Percentiles rank a stretch among this genome's conserved stretches.
Conservation (phyloP, 2,113 vertebrate genomes). For the Nymphicus hollandicus region DNA sequence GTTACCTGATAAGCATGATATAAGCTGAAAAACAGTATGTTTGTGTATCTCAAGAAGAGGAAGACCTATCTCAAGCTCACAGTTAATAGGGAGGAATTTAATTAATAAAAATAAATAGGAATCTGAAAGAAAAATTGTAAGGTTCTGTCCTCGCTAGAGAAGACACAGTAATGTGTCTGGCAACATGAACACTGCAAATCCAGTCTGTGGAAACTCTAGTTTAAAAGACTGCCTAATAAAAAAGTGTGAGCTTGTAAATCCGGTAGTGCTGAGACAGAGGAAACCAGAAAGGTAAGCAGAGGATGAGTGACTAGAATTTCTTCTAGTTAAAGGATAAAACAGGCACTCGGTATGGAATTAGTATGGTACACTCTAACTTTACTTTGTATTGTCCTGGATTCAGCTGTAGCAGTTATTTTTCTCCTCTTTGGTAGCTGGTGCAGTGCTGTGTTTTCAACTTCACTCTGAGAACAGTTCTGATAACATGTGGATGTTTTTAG, state of each 20-base stretch:
- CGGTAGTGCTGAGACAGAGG: neutral
- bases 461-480: neutral
- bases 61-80: neutral
- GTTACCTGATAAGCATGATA: neutral
- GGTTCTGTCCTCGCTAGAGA: neutral
- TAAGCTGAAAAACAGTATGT: neutral
- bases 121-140: neutral
- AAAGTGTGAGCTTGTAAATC: slow-evolving; percentile 30
- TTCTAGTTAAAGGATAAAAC: neutral
- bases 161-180: neutral
- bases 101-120: neutral
- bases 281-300: neutral
- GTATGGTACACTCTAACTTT: neutral
- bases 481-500: neutral
- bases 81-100: neutral
- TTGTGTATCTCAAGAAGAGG: neutral
- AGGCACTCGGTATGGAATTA: neutral
- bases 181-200: neutral
- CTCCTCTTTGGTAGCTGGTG: neutral
- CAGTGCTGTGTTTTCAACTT: neutral
- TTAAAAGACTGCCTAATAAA: slow-evolving; percentile 2
- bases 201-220: neutral
- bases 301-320: neutral
- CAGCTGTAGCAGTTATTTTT: neutral
- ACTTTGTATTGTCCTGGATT: neutral